These are phyloP conservation scores for Exaiptasia diaphana DNA, from an alignment of 64 coral and sea anemone species.

Conservation along the genomic window DNA sequence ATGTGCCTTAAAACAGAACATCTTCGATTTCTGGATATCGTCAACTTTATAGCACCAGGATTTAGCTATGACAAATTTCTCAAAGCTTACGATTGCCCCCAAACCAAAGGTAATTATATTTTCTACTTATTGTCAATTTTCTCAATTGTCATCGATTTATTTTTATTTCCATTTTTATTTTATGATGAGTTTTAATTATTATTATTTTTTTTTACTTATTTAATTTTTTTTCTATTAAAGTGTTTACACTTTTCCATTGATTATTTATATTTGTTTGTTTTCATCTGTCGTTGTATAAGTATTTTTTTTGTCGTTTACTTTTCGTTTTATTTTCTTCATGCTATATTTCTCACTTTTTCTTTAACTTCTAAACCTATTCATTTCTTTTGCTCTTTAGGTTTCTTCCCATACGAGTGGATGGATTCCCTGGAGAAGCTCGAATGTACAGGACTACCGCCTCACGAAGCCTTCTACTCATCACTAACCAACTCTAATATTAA, in stretches of 20 bases:
- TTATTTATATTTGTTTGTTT: too few species aligned
- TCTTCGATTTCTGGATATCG: slow-evolving; percentile 26
- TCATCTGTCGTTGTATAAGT: too few species aligned
- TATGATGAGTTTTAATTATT: too few species aligned
- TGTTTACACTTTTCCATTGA: too few species aligned
- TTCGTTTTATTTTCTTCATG: too few species aligned
- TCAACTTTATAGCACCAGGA: slow-evolving; percentile 18
- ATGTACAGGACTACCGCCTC: not conserved
- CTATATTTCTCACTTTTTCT: too few species aligned
- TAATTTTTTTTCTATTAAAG: not conserved
- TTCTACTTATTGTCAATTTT: not conserved
- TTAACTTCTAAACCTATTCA: too few species aligned
- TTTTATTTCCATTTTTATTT: too few species aligned
- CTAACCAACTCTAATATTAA: not conserved
- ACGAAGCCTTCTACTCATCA: not conserved
- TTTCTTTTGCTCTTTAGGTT: not conserved
- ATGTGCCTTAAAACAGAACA: not conserved
- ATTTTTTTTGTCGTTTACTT: too few species aligned
- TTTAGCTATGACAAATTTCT: not conserved
- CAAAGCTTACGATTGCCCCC: not conserved
- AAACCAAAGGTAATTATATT: not conserved
- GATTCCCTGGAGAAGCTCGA: slow-evolving; percentile 19
- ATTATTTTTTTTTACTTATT: not conserved
- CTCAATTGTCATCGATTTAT: too few species aligned
- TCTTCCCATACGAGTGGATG: slow-evolving; percentile 24